Conservation (phyloP, 35 echinoderm and acorn worm genomes). For the Holothuria glaberrima region DNA sequence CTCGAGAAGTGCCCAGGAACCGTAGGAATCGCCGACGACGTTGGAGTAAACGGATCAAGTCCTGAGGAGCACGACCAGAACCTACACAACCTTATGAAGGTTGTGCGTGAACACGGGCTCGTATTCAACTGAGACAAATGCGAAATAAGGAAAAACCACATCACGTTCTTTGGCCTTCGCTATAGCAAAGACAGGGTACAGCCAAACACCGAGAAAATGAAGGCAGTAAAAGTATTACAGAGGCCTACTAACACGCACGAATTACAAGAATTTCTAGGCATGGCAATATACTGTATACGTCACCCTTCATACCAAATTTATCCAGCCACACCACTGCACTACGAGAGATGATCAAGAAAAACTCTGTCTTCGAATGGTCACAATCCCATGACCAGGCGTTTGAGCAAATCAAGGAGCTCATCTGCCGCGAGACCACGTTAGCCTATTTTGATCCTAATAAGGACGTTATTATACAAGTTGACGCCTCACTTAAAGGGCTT, state of each 20-base stretch:
- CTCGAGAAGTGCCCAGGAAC: conserved; percentile 27
- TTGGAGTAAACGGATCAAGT: conserved; percentile 25
- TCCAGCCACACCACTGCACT: conserved; percentile 1
- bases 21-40: background rate
- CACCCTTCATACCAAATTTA: background rate
- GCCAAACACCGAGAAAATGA: background rate
- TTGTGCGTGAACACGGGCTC: conserved; percentile 26
- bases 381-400: background rate
- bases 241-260: conserved; percentile 4
- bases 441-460: conserved; percentile 73
- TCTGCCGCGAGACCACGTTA: conserved; percentile 12
- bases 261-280: conserved; percentile 14
- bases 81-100: conserved; percentile 49
- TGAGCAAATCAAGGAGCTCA: conserved; percentile 11
- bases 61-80: conserved; percentile 10
- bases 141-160: background rate
- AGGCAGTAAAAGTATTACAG: conserved; percentile 8
- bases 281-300: conserved; percentile 6
- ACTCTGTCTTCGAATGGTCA: background rate
- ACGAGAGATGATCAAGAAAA: conserved; percentile 27
- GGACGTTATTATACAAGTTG: conserved; percentile 57
- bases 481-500: conserved; percentile 43
- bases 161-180: conserved; percentile 62
- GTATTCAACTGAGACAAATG: conserved; percentile 64
- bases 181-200: conserved; percentile 2